Evolutionary conservation across 1,140 invertebrate species (phyloP).

Genomic region (Apocrypta bakeri): DNA sequence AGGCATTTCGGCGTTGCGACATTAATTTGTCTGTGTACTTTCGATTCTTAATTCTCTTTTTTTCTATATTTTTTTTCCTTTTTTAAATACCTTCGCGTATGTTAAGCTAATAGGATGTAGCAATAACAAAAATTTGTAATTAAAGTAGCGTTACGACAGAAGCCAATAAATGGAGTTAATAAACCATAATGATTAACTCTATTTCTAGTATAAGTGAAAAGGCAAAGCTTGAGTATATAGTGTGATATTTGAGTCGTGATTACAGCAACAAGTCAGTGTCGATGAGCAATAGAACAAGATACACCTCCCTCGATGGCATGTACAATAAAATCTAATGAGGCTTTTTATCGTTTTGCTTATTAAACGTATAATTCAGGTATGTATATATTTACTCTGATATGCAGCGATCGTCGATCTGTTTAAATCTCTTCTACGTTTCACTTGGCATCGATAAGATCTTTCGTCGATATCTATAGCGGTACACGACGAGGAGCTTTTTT

Average conservation of each 20-base stretch:
- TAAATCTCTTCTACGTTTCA: not conserved
- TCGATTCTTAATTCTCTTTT: no score
- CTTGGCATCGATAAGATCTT: not conserved
- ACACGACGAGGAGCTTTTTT: no score
- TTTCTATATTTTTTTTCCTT: no score
- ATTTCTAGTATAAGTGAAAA: not conserved
- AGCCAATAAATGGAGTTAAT: not conserved
- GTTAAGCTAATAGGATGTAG: not conserved
- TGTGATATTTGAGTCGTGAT: conserved; percentile 22
- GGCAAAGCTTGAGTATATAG: not conserved
- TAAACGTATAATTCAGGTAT: no score
- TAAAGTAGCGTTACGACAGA: not conserved
- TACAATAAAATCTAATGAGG: conserved; percentile 45
- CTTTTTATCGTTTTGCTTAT: conserved; percentile 16
- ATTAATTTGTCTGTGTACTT: conserved; percentile 26
- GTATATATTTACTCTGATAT: no score
- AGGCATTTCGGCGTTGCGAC: conserved; percentile 16
- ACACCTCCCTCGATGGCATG: conserved; percentile 4
- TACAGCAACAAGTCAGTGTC: conserved; percentile 8
- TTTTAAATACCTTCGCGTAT: no score
- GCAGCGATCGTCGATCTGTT: not conserved
- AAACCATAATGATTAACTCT: not conserved
- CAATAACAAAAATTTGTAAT: not conserved
- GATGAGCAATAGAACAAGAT: not conserved
- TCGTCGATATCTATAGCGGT: not conserved